Conservation (phyloP, 2,888 invertebrate species). For the Diplazon laetatorius region DNA sequence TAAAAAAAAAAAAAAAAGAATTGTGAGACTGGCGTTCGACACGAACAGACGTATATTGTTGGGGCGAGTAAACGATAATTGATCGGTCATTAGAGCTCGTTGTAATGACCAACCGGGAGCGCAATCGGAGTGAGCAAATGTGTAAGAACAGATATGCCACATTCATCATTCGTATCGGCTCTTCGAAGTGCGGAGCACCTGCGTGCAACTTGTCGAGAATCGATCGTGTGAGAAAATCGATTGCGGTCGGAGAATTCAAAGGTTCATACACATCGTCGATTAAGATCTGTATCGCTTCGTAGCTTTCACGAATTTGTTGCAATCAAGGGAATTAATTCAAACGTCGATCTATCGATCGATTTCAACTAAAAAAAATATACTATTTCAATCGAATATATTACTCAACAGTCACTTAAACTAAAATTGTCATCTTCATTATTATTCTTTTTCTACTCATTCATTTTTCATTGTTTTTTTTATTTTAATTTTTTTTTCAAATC, state of each 20-base stretch:
- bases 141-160: too few relatives aligned
- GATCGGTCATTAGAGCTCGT: slow-evolving; percentile 37
- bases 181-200: not conserved
- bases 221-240: slow-evolving; percentile 38
- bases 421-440: too few relatives aligned
- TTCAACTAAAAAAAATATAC: too few relatives aligned
- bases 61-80: slow-evolving; percentile 32
- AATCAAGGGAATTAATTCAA: not conserved
- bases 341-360: not conserved
- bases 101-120: slow-evolving; percentile 25
- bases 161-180: not conserved
- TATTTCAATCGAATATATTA: too few relatives aligned
- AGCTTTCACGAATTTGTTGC: slow-evolving; percentile 4
- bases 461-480: too few relatives aligned
- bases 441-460: too few relatives aligned
- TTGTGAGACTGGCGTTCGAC: slow-evolving; percentile 23
- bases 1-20: slow-evolving; percentile 18
- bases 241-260: too few relatives aligned
- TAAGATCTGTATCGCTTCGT: not conserved
- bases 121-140: slow-evolving; percentile 34
- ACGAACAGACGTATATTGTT: slow-evolving; percentile 18
- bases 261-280: not conserved
- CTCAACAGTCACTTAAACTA: too few relatives aligned
- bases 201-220: not conserved
- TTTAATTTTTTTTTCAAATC: too few relatives aligned